Percentiles rank a stretch among this genome's conserved stretches.
These are phyloP conservation scores for Heliornis fulica DNA, from an alignment of 2,113 vertebrate genomes.

Conservation along the genomic window DNA sequence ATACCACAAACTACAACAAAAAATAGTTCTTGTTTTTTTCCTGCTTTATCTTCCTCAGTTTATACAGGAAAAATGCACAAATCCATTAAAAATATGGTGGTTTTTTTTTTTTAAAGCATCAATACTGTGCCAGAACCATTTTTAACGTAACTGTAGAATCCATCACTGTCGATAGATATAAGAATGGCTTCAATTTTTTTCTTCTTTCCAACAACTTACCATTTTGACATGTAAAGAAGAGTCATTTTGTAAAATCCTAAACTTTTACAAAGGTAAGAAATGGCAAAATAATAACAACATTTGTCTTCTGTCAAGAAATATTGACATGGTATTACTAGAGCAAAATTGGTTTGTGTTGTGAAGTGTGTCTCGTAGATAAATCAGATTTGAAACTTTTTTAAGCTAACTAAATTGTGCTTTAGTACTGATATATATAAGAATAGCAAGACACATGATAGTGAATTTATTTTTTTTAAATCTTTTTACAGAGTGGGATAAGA, in stretches of 20 bases:
- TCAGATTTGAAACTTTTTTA: constrained; percentile 77
- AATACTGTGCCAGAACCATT: constrained; percentile 47
- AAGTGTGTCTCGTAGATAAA: constrained; percentile 88
- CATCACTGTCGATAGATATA: constrained; percentile 58
- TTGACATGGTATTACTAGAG: constrained; percentile 90
- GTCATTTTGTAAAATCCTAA: constrained; percentile 80
- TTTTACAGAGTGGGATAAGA: neutral
- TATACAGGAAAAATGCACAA: constrained; percentile 29
- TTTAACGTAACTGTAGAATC: constrained; percentile 57
- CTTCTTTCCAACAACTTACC: constrained; percentile 57
- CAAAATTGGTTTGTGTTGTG: constrained; percentile 95
- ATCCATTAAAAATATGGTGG: constrained; percentile 30
- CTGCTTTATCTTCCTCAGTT: neutral
- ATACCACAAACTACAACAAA: neutral
- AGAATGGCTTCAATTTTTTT: constrained; percentile 41
- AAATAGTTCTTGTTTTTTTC: neutral
- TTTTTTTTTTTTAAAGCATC: constrained; percentile 49
- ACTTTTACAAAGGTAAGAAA: constrained; percentile 85
- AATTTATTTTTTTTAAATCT: neutral
- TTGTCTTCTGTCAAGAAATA: constrained; percentile 92
- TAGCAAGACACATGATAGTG: constrained; percentile 10
- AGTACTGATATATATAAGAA: constrained; percentile 57
- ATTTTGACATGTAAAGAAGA: constrained; percentile 80
- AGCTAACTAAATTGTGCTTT: constrained; percentile 69
- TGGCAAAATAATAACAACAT: constrained; percentile 96